Evolutionary conservation across 64 coral and sea anemone genomes (phyloP).

Genomic region (Anthopleura sola): DNA sequence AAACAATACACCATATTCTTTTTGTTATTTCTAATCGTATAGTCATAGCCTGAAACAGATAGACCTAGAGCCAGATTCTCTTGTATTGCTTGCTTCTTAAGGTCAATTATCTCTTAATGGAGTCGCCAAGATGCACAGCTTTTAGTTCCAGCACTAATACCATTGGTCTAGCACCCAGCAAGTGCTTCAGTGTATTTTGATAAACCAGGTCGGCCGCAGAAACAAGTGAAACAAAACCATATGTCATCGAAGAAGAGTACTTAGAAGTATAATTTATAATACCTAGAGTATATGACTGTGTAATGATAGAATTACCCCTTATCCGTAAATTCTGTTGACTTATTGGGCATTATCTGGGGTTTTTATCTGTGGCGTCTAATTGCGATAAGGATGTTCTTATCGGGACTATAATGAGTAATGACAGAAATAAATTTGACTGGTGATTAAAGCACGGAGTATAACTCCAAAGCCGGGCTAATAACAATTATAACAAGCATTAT

Average conservation of each 20-base stretch:
- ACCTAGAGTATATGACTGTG: slow-evolving; percentile 8
- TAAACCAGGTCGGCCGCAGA: neutral
- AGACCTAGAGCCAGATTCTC: neutral
- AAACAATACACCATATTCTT: neutral
- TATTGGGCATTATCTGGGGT: neutral
- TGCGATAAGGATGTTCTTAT: slow-evolving; percentile 7
- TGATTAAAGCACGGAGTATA: neutral
- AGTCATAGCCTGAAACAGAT: neutral
- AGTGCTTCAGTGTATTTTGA: neutral
- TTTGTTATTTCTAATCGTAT: neutral
- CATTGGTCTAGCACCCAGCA: neutral
- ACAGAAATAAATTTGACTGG: neutral
- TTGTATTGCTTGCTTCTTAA: neutral
- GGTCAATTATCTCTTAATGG: slow-evolving; percentile 9
- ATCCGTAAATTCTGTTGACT: slow-evolving; percentile 15
- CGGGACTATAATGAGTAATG: neutral
- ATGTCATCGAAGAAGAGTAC: slow-evolving; percentile 18
- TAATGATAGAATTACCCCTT: slow-evolving; percentile 7
- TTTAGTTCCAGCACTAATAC: neutral
- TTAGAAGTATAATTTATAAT: slow-evolving; percentile 6
- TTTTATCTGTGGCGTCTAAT: slow-evolving; percentile 23
- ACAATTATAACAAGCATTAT: slow-evolving; percentile 2
- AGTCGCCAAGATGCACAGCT: neutral
- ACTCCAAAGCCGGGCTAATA: slow-evolving; percentile 5
- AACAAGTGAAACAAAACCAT: slow-evolving; percentile 1